Evolutionary conservation across 2,888 invertebrate genomes (phyloP).

Genomic region (Acrobasis consociella): DNA sequence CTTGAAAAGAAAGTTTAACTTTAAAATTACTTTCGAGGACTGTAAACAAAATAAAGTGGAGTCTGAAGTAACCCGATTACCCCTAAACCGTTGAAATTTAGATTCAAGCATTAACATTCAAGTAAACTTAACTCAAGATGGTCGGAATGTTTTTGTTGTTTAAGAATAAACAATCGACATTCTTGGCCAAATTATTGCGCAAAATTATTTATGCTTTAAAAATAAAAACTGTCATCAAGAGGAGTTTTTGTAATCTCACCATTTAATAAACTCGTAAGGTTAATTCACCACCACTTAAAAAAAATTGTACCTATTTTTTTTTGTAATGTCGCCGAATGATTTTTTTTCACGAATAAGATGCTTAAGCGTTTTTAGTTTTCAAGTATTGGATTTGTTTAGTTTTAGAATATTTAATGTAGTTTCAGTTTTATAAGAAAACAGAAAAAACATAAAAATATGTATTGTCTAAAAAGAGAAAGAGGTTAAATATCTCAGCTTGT

Average conservation of each 20-base stretch:
- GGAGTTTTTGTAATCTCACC: background rate
- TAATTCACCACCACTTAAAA: too few species aligned
- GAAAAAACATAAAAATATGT: too few species aligned
- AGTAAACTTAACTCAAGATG: constrained; percentile 37
- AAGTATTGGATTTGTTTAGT: too few species aligned
- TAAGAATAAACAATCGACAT: constrained; percentile 18
- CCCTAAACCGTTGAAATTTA: constrained; percentile 56
- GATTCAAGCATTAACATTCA: constrained; percentile 58
- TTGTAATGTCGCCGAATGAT: too few species aligned
- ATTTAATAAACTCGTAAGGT: too few species aligned
- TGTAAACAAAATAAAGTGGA: constrained; percentile 33
- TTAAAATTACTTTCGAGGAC: constrained; percentile 21
- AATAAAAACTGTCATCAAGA: background rate
- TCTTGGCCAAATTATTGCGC: constrained; percentile 10
- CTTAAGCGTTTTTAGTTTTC: too few species aligned
- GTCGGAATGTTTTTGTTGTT: constrained; percentile 63
- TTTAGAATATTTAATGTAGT: too few species aligned
- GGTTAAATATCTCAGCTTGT: too few species aligned
- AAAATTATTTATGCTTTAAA: background rate
- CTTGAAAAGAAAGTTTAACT: constrained; percentile 17
- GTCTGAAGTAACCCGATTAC: constrained; percentile 42
- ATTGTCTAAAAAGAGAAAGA: too few species aligned
- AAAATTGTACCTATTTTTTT: too few species aligned
- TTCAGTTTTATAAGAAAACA: too few species aligned
- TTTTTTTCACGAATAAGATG: too few species aligned